These are phyloP conservation scores for Ibidorhyncha struthersii DNA, from an alignment of 2,113 vertebrate species.

Conservation along the genomic window DNA sequence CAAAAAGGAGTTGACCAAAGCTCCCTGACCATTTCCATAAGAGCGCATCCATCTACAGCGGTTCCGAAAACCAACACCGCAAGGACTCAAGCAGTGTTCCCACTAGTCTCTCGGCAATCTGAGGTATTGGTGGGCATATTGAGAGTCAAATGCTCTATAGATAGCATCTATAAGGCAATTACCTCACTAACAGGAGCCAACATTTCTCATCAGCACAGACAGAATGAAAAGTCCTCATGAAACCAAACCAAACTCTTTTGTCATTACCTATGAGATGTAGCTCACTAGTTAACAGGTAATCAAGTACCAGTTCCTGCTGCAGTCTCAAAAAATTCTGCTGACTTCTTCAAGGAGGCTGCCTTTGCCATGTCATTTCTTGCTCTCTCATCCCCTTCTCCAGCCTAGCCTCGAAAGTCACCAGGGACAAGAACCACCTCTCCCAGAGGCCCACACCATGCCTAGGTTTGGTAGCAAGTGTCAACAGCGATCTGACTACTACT, in stretches of 20 bases:
- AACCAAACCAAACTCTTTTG: neutral
- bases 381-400: neutral
- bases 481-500: rapidly evolving
- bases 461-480: neutral
- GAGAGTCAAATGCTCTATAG: neutral
- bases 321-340: neutral
- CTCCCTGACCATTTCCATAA: rapidly evolving
- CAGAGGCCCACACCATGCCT: rapidly evolving
- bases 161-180: neutral
- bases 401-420: rapidly evolving
- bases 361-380: neutral
- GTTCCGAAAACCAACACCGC: neutral
- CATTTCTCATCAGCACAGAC: neutral
- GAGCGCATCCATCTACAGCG: neutral
- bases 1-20: neutral
- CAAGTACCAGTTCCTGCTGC: neutral
- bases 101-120: too few relatives aligned
- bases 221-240: neutral
- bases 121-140: too few relatives aligned
- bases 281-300: neutral
- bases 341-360: neutral
- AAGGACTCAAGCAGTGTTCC: neutral
- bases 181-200: neutral
- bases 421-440: neutral
- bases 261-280: rapidly evolving